phyloP scores from a whole-genome alignment of 2,797 vertebrate species.

The Rhinichthys osculus region DNA sequence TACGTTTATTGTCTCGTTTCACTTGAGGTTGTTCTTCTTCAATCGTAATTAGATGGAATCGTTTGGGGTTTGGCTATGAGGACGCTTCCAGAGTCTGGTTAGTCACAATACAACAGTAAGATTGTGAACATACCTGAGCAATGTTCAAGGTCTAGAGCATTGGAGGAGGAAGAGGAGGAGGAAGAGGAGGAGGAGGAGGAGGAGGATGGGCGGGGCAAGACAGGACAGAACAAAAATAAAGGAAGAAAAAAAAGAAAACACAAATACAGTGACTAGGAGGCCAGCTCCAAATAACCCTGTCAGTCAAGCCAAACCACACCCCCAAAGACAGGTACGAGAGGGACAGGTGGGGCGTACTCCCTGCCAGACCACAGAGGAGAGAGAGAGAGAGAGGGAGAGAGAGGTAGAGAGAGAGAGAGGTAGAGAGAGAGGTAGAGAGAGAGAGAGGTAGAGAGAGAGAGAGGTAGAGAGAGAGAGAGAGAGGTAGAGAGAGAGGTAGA shows the following conservation, averaged over 20 bases:
- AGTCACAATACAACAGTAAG: constrained; percentile 98
- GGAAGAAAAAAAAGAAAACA: constrained; percentile 91
- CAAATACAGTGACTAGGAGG: constrained; percentile 99
- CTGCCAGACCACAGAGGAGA: constrained; percentile 35
- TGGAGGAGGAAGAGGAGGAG: constrained; percentile 74
- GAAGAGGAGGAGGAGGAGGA: constrained; percentile 35
- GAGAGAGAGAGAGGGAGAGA: not conserved
- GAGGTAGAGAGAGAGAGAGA: not conserved
- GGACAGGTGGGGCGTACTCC: constrained; percentile 61
- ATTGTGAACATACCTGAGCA: constrained; percentile 99
- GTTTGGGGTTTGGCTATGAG: constrained; percentile 79
- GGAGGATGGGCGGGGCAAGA: constrained; percentile 68
- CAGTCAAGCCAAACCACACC: constrained; percentile 82
- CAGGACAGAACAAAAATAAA: constrained; percentile 86
- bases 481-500: too few relatives aligned
- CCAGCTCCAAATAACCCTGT: constrained; percentile 88
- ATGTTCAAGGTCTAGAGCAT: constrained; percentile 99
- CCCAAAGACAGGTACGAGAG: constrained; percentile 73
- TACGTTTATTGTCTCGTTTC: constrained; percentile 67
- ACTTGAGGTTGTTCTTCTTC: not conserved
- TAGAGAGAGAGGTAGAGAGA: not conserved
- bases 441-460: not conserved
- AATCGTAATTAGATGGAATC: constrained; percentile 74
- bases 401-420: not conserved
- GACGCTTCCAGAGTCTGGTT: constrained; percentile 92